phyloP scores from a whole-genome alignment of 2,113 vertebrate genomes.

The Ifrita kowaldi region DNA sequence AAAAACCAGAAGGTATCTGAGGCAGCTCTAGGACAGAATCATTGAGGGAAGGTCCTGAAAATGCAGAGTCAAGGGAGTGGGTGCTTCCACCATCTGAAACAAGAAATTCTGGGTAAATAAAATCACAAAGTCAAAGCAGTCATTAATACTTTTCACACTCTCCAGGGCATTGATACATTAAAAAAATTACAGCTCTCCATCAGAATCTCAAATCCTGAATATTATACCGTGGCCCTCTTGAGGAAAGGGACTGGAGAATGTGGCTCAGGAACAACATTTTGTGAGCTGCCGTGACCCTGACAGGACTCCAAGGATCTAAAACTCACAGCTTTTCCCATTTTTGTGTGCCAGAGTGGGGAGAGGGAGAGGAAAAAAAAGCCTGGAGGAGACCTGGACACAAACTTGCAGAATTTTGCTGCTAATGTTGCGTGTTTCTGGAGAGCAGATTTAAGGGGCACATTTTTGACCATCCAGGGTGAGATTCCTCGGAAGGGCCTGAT shows the following conservation, averaged over 20 bases:
- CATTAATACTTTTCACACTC: background rate
- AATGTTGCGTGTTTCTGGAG: background rate
- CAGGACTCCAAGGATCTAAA: background rate
- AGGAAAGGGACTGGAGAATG: background rate
- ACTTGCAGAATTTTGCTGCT: background rate
- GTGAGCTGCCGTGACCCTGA: background rate
- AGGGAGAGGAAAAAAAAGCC: rapidly evolving
- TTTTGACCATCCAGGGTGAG: background rate
- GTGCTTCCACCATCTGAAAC: background rate
- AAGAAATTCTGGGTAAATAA: background rate
- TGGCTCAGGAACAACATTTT: background rate
- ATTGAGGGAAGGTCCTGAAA: background rate
- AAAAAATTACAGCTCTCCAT: background rate
- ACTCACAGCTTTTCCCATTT: background rate
- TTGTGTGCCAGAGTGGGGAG: background rate
- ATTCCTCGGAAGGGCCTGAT: background rate
- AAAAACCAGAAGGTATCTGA: background rate
- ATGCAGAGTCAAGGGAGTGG: background rate
- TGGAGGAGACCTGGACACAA: background rate
- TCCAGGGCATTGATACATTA: background rate
- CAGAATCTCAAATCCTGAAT: background rate
- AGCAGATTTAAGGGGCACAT: background rate
- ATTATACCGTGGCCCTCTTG: background rate
- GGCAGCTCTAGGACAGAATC: background rate
- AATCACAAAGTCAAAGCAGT: background rate